These are phyloP conservation scores for Sipha maydis DNA, from an alignment of 2,888 invertebrate species.

Conservation along the genomic window DNA sequence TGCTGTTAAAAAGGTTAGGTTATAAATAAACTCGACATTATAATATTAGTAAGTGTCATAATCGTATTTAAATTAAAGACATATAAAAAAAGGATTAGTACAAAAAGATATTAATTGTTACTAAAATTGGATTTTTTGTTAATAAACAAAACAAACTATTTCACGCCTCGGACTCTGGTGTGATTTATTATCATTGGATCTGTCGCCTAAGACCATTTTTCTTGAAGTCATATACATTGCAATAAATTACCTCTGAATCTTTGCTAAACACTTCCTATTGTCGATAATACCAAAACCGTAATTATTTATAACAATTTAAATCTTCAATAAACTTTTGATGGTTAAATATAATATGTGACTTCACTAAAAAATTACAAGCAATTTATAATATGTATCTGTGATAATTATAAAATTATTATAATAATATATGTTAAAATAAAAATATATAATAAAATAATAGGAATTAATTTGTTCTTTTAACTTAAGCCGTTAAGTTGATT, in stretches of 20 bases:
- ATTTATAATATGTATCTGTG: too few species aligned
- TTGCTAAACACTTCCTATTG: neutral
- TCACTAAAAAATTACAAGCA: too few species aligned
- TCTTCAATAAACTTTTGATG: neutral
- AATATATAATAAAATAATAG: too few species aligned
- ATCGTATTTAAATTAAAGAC: conserved; percentile 27
- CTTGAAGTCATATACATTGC: neutral
- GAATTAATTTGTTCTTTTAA: too few species aligned
- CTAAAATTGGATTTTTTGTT: conserved; percentile 16
- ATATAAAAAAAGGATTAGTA: neutral
- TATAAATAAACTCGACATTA: conserved; percentile 41
- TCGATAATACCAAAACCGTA: neutral
- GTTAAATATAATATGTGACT: neutral
- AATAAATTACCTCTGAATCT: neutral
- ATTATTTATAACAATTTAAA: neutral
- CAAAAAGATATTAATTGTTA: neutral
- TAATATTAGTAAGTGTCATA: conserved; percentile 9
- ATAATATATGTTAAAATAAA: too few species aligned
- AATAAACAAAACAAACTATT: neutral
- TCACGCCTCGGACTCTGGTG: neutral
- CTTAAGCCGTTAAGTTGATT: too few species aligned
- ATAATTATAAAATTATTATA: too few species aligned
- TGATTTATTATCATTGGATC: neutral
- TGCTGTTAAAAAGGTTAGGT: conserved; percentile 34
- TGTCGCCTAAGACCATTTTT: neutral